Percentiles rank a stretch among this genome's conserved stretches.
Conservation (phyloP, 1,140 invertebrate species). For the Drosophila sucinea region DNA sequence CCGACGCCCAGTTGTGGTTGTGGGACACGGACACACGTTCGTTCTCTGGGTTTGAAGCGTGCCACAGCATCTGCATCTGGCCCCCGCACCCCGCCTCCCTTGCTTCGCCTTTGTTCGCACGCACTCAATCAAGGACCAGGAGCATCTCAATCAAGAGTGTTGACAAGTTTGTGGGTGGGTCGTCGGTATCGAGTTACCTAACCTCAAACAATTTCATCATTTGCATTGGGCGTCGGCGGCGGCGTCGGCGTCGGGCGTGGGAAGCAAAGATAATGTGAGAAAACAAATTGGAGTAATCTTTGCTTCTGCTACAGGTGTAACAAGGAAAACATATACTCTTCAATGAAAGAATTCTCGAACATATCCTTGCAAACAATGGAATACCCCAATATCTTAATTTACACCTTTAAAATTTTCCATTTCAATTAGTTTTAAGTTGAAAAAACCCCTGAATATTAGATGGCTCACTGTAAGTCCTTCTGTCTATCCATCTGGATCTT, state of each 20-base stretch:
- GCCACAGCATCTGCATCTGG: constrained; percentile 30
- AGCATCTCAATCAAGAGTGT: constrained; percentile 62
- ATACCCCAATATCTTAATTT: too few relatives aligned
- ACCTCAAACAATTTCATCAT: constrained; percentile 29
- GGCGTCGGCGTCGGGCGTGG: constrained; percentile 1
- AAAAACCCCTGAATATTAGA: too few relatives aligned
- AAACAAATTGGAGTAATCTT: constrained; percentile 2
- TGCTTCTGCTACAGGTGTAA: too few relatives aligned
- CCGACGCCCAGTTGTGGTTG: constrained; percentile 28
- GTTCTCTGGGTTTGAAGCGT: background rate
- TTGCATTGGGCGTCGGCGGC: constrained; percentile 72
- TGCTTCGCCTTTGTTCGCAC: constrained; percentile 19
- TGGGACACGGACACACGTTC: constrained; percentile 40
- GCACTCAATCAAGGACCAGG: constrained; percentile 58
- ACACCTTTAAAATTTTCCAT: too few relatives aligned
- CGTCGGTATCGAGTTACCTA: constrained; percentile 63
- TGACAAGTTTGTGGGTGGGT: constrained; percentile 56
- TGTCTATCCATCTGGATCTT: too few relatives aligned
- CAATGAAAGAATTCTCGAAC: too few relatives aligned
- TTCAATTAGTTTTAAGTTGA: too few relatives aligned
- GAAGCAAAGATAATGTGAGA: constrained; percentile 47
- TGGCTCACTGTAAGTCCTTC: too few relatives aligned
- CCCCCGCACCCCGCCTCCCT: background rate
- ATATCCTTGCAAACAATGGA: too few relatives aligned
- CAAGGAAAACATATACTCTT: too few relatives aligned